Conservation (phyloP, 2,113 vertebrate genomes). For the Beaufortia kweichowensis region DNA sequence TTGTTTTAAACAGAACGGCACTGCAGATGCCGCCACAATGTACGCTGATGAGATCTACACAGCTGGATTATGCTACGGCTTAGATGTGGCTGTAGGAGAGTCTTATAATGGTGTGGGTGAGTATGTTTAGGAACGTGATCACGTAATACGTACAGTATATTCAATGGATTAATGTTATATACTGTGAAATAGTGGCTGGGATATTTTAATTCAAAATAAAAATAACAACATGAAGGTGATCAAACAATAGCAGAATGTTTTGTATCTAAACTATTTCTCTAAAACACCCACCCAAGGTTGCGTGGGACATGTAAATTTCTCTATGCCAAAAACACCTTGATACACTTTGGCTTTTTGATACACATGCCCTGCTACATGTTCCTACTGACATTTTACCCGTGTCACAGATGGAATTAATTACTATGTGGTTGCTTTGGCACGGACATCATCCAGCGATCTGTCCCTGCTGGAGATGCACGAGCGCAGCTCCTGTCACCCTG, state of each 20-base stretch:
- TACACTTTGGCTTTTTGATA: background rate
- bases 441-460: slow-evolving; percentile 74
- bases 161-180: too few relatives aligned
- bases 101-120: slow-evolving; percentile 73
- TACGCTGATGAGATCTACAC: slow-evolving; percentile 76
- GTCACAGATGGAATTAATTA: slow-evolving; percentile 72
- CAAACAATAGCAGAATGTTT: too few relatives aligned
- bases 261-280: too few relatives aligned
- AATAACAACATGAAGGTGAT: too few relatives aligned
- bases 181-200: too few relatives aligned
- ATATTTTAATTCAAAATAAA: too few relatives aligned
- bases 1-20: slow-evolving; percentile 70
- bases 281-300: too few relatives aligned
- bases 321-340: too few relatives aligned
- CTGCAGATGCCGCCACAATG: slow-evolving; percentile 77
- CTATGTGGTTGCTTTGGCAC: slow-evolving; percentile 77
- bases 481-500: slow-evolving; percentile 79
- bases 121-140: slow-evolving; percentile 7
- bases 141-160: background rate
- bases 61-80: slow-evolving; percentile 74
- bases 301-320: too few relatives aligned
- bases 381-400: background rate
- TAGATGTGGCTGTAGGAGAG: slow-evolving; percentile 76
- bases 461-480: slow-evolving; percentile 82
- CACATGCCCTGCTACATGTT: background rate